Base-by-base conservation (phyloP, 2,797 vertebrate genomes). In the Lophotriccus pileatus region DNA sequence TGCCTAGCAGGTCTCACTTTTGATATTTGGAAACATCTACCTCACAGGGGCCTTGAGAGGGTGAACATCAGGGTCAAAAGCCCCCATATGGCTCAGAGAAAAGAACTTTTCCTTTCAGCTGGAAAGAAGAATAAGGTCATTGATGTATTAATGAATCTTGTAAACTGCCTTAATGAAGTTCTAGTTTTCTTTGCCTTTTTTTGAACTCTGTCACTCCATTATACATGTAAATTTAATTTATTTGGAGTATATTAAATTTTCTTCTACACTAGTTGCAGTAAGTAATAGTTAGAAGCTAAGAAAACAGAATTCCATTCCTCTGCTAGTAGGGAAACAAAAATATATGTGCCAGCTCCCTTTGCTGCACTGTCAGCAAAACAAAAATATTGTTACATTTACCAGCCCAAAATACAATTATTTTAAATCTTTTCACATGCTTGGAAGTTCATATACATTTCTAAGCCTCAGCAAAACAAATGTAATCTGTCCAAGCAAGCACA, bases 171-270 rank as follows among this genome's bases (percentile, higher is more conserved):
- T 96, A 86, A 90, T 95, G 88, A 95, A 95, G 81, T 96, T 91
- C 68, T 94, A 93, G 89, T 89, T 97, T 75, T 96, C 92, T 95
- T 95, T 96, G 90, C 93, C 94, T 94, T 95, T 95, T 95, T 94
- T 76, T 96, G 83, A 97, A 93, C 94, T 89, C 95, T 87, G 93
- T 86, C 84, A 95, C 95, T 94, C 86, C 78, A 87, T 93, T 96
- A 89, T 84, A 72, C 69, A 94, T 93, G 80, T 92, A 96, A 95
- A 90, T 95, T 93, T 95, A 94, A 95, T 96, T 97, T 96, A 96
- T 84, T 94, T 87, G 76, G 73, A 92, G 93, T 91, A 93, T 87
- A 95, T 97, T 95, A 95, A 92, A 96, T 95, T 97, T 95, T 95
- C 89, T 84, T 96, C 90, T 68, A 24, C 77, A 81, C 80, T 68